Conservation (phyloP, 2,113 vertebrate species). For the Calonectris borealis region DNA sequence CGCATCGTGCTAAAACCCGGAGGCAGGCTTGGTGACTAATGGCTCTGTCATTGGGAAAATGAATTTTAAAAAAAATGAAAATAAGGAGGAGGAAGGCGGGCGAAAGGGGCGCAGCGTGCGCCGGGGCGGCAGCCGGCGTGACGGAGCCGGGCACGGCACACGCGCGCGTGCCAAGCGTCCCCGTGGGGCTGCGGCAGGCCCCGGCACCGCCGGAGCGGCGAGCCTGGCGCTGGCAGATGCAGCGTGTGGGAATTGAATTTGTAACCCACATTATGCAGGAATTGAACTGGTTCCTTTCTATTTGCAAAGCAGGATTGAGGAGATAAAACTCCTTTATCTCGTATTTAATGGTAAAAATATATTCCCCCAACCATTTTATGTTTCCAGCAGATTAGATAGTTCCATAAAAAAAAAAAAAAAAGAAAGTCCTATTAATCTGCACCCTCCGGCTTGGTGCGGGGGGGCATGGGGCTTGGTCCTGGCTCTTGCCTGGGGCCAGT, state of each 20-base stretch:
- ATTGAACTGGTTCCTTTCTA: constrained; percentile 52
- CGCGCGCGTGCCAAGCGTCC: background rate
- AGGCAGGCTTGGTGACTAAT: constrained; percentile 1
- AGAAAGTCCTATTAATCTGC: background rate
- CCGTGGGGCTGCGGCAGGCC: background rate
- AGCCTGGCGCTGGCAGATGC: background rate
- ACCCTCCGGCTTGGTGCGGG: accelerated
- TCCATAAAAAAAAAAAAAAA: background rate
- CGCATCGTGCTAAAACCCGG: background rate
- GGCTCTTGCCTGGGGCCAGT: background rate
- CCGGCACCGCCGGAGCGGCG: background rate
- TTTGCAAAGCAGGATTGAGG: constrained; percentile 59
- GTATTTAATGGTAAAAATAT: constrained; percentile 54
- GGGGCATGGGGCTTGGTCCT: background rate
- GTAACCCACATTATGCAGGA: constrained; percentile 54
- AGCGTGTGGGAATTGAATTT: constrained; percentile 41
- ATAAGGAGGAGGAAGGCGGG: background rate
- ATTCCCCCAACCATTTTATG: constrained; percentile 54
- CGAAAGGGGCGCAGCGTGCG: background rate
- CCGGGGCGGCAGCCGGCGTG: background rate
- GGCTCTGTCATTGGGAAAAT: constrained; percentile 24
- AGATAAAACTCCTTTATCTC: constrained; percentile 68
- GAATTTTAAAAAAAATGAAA: background rate
- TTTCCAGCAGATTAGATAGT: constrained; percentile 52
- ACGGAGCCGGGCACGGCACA: accelerated